A percentile compares a stretch with the other conserved stretches of the same genome.
These are phyloP conservation scores for Pentalonia nigronervosa DNA, from an alignment of 1,140 invertebrate species.

Conservation along the genomic window DNA sequence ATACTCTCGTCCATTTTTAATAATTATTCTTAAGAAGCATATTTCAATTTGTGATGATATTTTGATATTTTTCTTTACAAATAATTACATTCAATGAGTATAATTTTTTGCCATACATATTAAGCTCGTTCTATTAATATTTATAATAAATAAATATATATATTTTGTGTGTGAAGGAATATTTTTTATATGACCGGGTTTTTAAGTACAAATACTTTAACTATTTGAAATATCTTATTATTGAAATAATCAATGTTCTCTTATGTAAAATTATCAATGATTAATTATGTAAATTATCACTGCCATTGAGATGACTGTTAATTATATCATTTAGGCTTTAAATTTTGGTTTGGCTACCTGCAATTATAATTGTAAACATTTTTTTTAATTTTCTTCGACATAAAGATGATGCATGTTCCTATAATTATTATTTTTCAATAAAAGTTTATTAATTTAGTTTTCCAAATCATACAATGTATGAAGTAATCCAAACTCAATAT, in stretches of 20 bases:
- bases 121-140: conserved; percentile 39
- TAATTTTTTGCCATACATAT: conserved; percentile 31
- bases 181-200: conserved; percentile 38
- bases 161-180: background rate
- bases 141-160: conserved; percentile 8
- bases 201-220: conserved; percentile 42
- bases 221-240: conserved; percentile 1
- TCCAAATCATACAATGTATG: conserved; percentile 3
- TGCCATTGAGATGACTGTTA: conserved; percentile 56
- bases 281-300: conserved; percentile 46
- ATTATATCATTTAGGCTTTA: conserved; percentile 15
- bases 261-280: conserved; percentile 25
- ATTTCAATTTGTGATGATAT: background rate
- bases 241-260: background rate
- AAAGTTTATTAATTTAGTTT: background rate
- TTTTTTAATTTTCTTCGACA: conserved; percentile 2
- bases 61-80: conserved; percentile 36
- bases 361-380: conserved; percentile 17
- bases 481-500: background rate
- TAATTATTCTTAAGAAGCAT: conserved; percentile 25
- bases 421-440: conserved; percentile 34
- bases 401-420: conserved; percentile 39
- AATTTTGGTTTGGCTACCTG: background rate
- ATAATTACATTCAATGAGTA: conserved; percentile 18
- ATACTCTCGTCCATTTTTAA: conserved; percentile 20